A percentile compares a stretch with the other conserved stretches of the same genome.
These are phyloP conservation scores for Ptychoptera albimana DNA, from an alignment of 2,888 invertebrate species.

Conservation along the genomic window DNA sequence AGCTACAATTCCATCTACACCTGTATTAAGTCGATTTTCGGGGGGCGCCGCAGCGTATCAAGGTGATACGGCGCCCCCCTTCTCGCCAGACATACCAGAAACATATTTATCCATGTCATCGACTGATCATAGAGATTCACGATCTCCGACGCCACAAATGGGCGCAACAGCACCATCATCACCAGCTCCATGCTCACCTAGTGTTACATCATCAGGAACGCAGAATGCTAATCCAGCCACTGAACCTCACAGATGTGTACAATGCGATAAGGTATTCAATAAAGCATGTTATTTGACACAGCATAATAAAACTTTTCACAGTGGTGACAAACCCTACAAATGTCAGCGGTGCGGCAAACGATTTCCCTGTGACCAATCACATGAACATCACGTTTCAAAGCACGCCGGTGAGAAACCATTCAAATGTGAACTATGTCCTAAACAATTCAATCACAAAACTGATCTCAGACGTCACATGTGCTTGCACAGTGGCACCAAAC, in stretches of 20 bases:
- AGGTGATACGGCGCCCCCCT: conserved; percentile 12
- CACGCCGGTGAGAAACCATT: conserved; percentile 73
- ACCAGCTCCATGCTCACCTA: conserved; percentile 19
- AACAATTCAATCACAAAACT: conserved; percentile 83
- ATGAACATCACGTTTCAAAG: conserved; percentile 56
- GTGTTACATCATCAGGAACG: conserved; percentile 4
- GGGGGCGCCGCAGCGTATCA: conserved; percentile 13
- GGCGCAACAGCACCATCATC: conserved; percentile 12
- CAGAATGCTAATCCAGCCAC: conserved; percentile 26
- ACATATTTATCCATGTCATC: conserved; percentile 18
- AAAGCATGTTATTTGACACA: conserved; percentile 79
- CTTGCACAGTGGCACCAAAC: conserved; percentile 72
- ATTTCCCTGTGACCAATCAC: conserved; percentile 53
- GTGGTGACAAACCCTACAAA: conserved; percentile 72
- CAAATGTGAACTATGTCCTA: conserved; percentile 71
- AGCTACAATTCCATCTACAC: conserved; percentile 4
- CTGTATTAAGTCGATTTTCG: conserved; percentile 14
- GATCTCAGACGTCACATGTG: conserved; percentile 76
- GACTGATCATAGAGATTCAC: conserved; percentile 10
- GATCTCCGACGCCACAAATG: conserved; percentile 3
- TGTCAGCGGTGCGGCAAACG: conserved; percentile 75
- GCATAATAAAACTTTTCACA: conserved; percentile 80
- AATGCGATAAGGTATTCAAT: conserved; percentile 72
- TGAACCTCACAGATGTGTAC: conserved; percentile 49
- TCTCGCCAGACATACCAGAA: conserved; percentile 16